Conservation (phyloP, 1,140 invertebrate genomes). For the Condylostylus longicornis region DNA sequence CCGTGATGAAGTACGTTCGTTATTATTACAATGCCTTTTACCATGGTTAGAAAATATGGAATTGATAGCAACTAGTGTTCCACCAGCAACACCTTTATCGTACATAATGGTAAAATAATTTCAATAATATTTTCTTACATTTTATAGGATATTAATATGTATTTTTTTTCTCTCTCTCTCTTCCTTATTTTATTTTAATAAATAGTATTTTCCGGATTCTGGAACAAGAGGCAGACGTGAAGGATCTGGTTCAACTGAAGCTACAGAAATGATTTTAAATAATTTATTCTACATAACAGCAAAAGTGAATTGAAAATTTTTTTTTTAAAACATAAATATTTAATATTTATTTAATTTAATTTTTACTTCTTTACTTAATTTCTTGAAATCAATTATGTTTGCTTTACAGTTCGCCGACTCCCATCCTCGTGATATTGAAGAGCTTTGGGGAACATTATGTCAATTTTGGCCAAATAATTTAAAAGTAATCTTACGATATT, state of each 20-base stretch:
- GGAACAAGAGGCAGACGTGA: slow-evolving; percentile 55
- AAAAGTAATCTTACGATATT: slow-evolving; percentile 91
- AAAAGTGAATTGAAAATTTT: slow-evolving; percentile 47
- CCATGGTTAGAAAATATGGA: slow-evolving; percentile 99
- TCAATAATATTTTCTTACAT: not conserved
- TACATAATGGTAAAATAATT: slow-evolving; percentile 54
- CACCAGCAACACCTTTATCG: slow-evolving; percentile 63
- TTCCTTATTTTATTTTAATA: not conserved
- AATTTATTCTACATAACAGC: slow-evolving; percentile 97
- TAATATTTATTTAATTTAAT: slow-evolving; percentile 4
- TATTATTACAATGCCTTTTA: slow-evolving; percentile 79
- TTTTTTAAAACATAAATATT: not conserved
- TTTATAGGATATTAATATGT: not conserved
- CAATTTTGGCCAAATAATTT: slow-evolving; percentile 94
- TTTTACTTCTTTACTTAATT: not conserved
- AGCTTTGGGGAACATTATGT: slow-evolving; percentile 89
- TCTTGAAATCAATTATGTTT: not conserved
- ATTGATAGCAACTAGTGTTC: slow-evolving; percentile 89
- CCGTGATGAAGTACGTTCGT: slow-evolving; percentile 70
- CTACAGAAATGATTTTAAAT: slow-evolving; percentile 99
- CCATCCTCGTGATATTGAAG: slow-evolving; percentile 87
- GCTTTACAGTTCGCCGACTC: slow-evolving; percentile 76
- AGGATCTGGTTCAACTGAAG: slow-evolving; percentile 93
- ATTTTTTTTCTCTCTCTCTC: not conserved
- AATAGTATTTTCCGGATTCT: slow-evolving; percentile 57